Evolutionary conservation across 2,888 invertebrate genomes (phyloP).

Genomic region (Leucophenga montana): DNA sequence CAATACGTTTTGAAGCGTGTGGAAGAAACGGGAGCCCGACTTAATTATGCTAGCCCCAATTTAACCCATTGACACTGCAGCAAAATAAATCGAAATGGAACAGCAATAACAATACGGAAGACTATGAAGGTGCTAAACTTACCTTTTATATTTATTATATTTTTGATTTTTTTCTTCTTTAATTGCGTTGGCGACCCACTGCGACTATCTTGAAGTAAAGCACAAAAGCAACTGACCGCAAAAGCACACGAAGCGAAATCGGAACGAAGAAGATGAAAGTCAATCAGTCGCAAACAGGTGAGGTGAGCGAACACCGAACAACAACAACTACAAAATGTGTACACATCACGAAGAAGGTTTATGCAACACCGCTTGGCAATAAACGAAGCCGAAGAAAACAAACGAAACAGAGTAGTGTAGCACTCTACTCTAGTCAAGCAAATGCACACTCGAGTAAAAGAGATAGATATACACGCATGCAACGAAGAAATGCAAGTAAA

Average conservation of each 20-base stretch:
- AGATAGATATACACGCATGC: too few relatives aligned
- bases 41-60: neutral
- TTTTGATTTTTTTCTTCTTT: neutral
- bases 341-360: too few relatives aligned
- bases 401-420: too few relatives aligned
- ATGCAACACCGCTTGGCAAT: neutral
- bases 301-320: too few relatives aligned
- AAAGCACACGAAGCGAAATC: neutral
- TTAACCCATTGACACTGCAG: neutral
- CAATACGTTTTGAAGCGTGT: neutral
- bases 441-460: too few relatives aligned
- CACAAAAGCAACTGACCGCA: slow-evolving; percentile 4
- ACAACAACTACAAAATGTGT: too few relatives aligned
- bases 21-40: neutral
- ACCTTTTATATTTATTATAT: too few relatives aligned
- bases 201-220: neutral
- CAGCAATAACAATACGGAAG: neutral
- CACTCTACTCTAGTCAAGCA: neutral
- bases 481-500: too few relatives aligned
- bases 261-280: neutral
- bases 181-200: neutral
- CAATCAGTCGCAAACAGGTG: neutral
- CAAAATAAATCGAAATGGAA: neutral
- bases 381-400: neutral
- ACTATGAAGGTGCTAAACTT: too few relatives aligned